phyloP scores from a whole-genome alignment of 2,797 vertebrate species.

The Sebastiscus tertius region DNA sequence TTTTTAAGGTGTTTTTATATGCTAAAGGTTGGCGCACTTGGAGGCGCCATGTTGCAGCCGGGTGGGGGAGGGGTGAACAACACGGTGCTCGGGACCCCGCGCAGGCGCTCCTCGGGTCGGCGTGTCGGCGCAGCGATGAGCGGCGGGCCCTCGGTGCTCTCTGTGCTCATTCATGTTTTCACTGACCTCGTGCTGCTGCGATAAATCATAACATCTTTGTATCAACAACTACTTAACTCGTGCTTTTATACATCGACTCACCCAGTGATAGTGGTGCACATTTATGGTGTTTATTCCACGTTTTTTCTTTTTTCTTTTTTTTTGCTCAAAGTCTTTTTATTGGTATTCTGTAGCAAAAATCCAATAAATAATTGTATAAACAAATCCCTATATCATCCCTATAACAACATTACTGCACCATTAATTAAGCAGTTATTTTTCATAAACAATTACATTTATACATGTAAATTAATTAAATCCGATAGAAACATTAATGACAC shows the following conservation, averaged over 20 bases:
- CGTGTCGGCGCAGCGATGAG: neutral
- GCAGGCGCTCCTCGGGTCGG: slow-evolving; percentile 68
- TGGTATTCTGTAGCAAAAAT: no score
- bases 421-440: no score
- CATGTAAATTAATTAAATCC: no score
- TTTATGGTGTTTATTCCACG: rapidly evolving
- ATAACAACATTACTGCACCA: no score
- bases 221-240: neutral
- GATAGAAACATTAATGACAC: no score
- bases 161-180: slow-evolving; percentile 79
- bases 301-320: neutral
- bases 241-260: neutral
- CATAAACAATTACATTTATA: no score
- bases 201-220: slow-evolving; percentile 49
- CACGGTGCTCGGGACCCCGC: slow-evolving; percentile 45
- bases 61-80: slow-evolving; percentile 83
- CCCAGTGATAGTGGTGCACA: rapidly evolving
- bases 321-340: no score
- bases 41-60: slow-evolving; percentile 85
- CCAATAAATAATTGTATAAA: no score
- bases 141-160: no score
- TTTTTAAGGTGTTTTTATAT: slow-evolving; percentile 55
- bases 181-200: slow-evolving; percentile 66
- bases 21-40: slow-evolving; percentile 80
- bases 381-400: no score